phyloP scores from a whole-genome alignment of 2,888 invertebrate genomes.

The Acronicta psi region DNA sequence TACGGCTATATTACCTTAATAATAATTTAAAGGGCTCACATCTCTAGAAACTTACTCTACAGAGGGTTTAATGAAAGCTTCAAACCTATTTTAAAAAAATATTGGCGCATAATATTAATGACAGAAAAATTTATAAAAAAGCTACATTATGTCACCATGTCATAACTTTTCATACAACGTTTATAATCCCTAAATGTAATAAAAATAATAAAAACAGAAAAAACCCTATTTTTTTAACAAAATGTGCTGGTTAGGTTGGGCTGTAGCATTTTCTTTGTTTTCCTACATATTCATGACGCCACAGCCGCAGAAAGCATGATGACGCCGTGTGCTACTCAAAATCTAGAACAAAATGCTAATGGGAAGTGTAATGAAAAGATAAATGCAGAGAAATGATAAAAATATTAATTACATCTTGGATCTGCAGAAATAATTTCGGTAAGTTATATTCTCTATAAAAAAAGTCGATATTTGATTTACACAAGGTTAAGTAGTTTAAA shows the following conservation, averaged over 20 bases:
- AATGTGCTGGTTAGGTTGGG: constrained; percentile 83
- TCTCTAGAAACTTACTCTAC: too few species aligned
- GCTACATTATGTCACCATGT: constrained; percentile 4
- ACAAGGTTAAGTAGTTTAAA: too few species aligned
- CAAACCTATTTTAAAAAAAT: not conserved
- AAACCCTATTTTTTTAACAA: constrained; percentile 32
- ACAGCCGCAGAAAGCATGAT: constrained; percentile 36
- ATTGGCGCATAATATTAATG: not conserved
- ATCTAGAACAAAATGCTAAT: not conserved
- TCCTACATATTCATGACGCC: constrained; percentile 75
- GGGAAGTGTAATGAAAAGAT: not conserved
- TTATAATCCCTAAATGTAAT: constrained; percentile 23
- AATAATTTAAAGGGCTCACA: too few species aligned
- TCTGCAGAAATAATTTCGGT: constrained; percentile 13
- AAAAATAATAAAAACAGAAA: constrained; percentile 30
- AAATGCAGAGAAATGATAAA: constrained; percentile 1
- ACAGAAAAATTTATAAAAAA: not conserved
- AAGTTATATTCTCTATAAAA: constrained; percentile 10
- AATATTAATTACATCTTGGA: not conserved
- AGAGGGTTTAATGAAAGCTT: too few species aligned
- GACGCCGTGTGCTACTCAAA: not conserved
- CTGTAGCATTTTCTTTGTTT: constrained; percentile 75
- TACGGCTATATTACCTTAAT: too few species aligned
- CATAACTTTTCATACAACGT: constrained; percentile 19
- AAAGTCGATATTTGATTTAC: too few species aligned